Evolutionary conservation across 2,113 vertebrate genomes (phyloP).

Genomic region (Aptenodytes patagonicus): DNA sequence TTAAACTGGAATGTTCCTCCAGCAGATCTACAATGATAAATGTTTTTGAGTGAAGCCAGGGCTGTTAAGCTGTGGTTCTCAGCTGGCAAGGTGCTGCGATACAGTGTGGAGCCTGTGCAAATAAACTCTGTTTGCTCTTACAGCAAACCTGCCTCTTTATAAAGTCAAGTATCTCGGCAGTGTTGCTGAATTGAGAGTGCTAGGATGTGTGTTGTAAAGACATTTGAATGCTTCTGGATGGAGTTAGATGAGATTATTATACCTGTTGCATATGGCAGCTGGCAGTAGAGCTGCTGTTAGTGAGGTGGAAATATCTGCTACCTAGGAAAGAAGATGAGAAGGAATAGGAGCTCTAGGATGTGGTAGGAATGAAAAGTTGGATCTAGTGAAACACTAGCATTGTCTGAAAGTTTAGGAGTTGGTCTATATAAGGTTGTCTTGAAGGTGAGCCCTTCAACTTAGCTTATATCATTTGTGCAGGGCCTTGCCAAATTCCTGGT

Average conservation of each 20-base stretch:
- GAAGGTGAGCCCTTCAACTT: not conserved
- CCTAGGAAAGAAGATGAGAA: not conserved
- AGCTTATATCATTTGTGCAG: not conserved
- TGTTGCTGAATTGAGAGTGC: not conserved
- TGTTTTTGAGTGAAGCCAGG: not conserved
- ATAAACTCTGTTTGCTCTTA: not conserved
- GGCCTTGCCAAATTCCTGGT: not conserved
- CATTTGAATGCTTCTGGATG: not conserved
- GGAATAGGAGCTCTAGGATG: not conserved
- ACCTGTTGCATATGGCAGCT: not conserved
- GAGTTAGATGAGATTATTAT: not conserved
- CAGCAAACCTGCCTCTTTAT: too few relatives aligned
- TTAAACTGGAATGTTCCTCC: not conserved
- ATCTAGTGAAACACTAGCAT: not conserved
- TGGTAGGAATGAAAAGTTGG: not conserved
- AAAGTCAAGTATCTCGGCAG: not conserved
- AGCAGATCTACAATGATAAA: not conserved
- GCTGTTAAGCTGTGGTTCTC: not conserved
- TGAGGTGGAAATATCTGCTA: not conserved
- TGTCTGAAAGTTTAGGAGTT: not conserved
- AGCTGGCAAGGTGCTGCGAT: not conserved
- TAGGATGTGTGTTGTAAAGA: not conserved
- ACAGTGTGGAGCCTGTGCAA: not conserved
- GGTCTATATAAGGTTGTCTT: not conserved
- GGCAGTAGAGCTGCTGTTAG: not conserved